Conservation (phyloP, 2,797 vertebrate species). For the Eupleurogrammus muticus region DNA sequence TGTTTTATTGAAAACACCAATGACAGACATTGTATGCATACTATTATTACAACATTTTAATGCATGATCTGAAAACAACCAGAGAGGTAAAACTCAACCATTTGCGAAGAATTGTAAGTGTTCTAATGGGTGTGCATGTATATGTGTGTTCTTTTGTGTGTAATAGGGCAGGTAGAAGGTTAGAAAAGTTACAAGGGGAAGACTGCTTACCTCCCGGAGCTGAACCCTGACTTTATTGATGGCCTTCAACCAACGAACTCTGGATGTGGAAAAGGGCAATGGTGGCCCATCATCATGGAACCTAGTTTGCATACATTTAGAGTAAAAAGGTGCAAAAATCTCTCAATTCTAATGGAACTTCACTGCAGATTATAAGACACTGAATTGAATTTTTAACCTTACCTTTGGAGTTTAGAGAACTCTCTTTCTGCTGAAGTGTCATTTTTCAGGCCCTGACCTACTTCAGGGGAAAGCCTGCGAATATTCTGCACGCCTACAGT, state of each 20-base stretch:
- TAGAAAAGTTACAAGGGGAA: slow-evolving; percentile 27
- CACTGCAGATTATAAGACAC: background rate
- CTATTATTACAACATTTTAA: background rate
- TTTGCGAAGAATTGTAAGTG: slow-evolving; percentile 19
- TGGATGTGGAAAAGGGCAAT: slow-evolving; percentile 88
- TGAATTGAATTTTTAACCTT: background rate
- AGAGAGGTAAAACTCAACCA: slow-evolving; percentile 76
- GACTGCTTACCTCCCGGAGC: slow-evolving; percentile 92
- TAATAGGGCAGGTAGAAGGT: background rate
- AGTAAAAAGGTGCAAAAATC: background rate
- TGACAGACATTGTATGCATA: background rate
- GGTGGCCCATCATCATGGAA: slow-evolving; percentile 83
- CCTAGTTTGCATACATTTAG: slow-evolving; percentile 49
- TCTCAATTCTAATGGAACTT: background rate
- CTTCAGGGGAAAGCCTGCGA: slow-evolving; percentile 48
- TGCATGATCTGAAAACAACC: slow-evolving; percentile 23
- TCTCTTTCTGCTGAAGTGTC: slow-evolving; percentile 63
- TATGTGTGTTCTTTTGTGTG: background rate
- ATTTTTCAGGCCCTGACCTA: slow-evolving; percentile 53
- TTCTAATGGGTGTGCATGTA: background rate
- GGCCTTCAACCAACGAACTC: slow-evolving; percentile 93
- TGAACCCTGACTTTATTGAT: slow-evolving; percentile 95
- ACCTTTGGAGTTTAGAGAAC: slow-evolving; percentile 79
- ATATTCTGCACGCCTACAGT: slow-evolving; percentile 52
- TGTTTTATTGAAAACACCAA: background rate